Evolutionary conservation across 2,113 vertebrate genomes (phyloP).

Genomic region (Stegostoma tigrinum): DNA sequence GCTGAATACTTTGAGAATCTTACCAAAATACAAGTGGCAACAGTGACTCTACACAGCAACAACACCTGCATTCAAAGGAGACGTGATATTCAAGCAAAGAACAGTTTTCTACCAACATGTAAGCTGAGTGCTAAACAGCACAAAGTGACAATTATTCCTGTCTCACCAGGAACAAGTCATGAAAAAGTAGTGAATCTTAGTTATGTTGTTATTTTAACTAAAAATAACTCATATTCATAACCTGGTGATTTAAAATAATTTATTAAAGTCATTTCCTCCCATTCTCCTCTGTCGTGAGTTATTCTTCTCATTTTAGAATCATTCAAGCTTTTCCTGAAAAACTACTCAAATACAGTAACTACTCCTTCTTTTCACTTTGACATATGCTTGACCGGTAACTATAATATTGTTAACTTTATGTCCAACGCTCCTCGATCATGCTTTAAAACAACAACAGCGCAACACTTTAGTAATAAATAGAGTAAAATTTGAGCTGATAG

Average conservation of each 20-base stretch:
- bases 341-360: not conserved
- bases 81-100: not conserved
- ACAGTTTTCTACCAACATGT: not conserved
- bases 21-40: constrained; percentile 18
- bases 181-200: not conserved
- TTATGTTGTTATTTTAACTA: not conserved
- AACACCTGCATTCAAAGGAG: not conserved
- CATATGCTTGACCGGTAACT: not conserved
- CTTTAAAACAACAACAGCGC: not conserved
- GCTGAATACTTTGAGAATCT: constrained; percentile 3
- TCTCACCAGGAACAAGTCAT: not conserved
- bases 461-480: not conserved
- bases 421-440: not conserved
- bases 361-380: not conserved
- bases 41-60: not conserved
- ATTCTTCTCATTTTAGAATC: not conserved
- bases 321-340: not conserved
- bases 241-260: not conserved
- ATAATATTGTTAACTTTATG: not conserved
- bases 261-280: not conserved
- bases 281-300: too few species aligned
- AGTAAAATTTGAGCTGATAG: not conserved
- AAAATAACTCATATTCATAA: not conserved
- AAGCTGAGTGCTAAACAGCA: not conserved
- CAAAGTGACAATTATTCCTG: not conserved